These are phyloP conservation scores for Heliconius charithonia DNA, from an alignment of 2,888 invertebrate genomes.

Conservation along the genomic window DNA sequence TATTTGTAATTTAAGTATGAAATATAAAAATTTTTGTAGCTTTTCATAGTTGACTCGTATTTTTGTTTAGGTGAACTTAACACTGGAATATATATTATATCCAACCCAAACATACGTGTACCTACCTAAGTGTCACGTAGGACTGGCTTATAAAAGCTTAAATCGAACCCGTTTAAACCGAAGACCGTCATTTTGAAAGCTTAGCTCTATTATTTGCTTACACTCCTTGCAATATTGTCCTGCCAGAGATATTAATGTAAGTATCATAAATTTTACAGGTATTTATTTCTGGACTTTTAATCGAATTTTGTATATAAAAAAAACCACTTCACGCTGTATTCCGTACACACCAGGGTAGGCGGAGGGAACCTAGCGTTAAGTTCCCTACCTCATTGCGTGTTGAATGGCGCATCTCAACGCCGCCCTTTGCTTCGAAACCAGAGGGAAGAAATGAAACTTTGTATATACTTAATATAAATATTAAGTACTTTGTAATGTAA, in stretches of 20 bases:
- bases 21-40: not conserved
- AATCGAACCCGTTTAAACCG: slow-evolving; percentile 37
- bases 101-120: not conserved
- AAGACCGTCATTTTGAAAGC: slow-evolving; percentile 47
- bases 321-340: no score
- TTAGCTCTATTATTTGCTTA: slow-evolving; percentile 45
- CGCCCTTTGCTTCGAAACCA: no score
- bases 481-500: no score
- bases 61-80: not conserved
- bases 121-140: not conserved
- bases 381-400: no score
- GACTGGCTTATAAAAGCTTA: slow-evolving; percentile 43
- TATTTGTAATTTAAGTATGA: not conserved
- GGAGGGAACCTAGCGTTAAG: no score
- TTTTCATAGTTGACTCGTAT: not conserved
- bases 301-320: not conserved
- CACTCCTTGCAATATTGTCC: slow-evolving; percentile 39
- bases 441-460: no score
- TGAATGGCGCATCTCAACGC: no score
- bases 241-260: slow-evolving; percentile 30
- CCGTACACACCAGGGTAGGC: no score
- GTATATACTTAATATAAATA: no score
- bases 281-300: not conserved
- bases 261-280: slow-evolving; percentile 6
- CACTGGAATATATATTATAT: slow-evolving; percentile 1